Base-by-base conservation (phyloP, 92 coral and sea anemone species). In the Epizoanthus ramosus region DNA sequence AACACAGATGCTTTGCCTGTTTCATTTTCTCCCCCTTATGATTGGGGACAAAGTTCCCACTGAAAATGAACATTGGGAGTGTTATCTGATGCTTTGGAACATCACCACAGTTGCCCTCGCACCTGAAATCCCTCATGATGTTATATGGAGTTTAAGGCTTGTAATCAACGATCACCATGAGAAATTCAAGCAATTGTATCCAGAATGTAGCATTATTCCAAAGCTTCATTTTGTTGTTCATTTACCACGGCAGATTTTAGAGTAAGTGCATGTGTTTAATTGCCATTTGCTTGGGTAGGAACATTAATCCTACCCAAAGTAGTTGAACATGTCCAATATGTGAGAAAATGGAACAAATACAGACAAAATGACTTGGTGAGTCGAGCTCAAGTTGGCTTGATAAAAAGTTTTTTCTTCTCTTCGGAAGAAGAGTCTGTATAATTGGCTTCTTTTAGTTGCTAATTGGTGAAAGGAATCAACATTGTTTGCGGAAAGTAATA, bases 1-100 rank as follows among this genome's bases (percentile, higher is more conserved):
- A 23, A 72, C 80, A 19, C 81, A 83, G 54, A 83, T 83, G 87
- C 77, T 77, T 35, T 83, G 87, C 64, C 69, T 83, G 13, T 71
- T 83, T 33, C 86, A 68, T 3, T 83, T 83, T 54, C 43, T 71
- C 43, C 86, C 87, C 6, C 18, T 83, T 2, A 58, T 83, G 28
- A 83, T 83, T 57, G 87, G 87, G 22, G 81, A 73, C 22, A 41
- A 72, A 41, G 80, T 83, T 25, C 24, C 67, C 7, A 17, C 10
- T 39, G 79, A 59, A 5, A 31, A 43, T 18, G 72, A 57, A 31
- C 2, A 83, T 24, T 83, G 87, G 87, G 33, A 59, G 1, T 83
- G 81, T 23, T 83, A 72, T 16, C 5, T 47, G 8, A 83, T 6
- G 81, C 45, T 83, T 6, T 83, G 87, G 87, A 83, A 83, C 21